phyloP scores from a whole-genome alignment of 1,140 invertebrate genomes.

The Panulirus ornatus region DNA sequence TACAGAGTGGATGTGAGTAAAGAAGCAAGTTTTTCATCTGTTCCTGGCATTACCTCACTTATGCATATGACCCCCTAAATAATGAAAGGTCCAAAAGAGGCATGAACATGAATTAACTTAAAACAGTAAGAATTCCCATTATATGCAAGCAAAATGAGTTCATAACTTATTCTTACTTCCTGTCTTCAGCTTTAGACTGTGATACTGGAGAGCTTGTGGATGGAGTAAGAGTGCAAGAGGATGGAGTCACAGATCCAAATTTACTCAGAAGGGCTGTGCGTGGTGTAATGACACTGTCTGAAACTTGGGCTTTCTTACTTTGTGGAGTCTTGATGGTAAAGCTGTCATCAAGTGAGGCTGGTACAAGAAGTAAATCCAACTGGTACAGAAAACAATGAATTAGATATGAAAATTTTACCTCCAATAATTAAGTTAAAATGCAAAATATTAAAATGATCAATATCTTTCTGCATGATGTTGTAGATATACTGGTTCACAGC shows the following conservation, averaged over 20 bases:
- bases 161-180: too few species aligned
- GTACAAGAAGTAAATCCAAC: constrained; percentile 10
- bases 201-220: background rate
- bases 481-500: background rate
- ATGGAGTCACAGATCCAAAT: background rate
- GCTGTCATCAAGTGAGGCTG: constrained; percentile 26
- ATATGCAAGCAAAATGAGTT: too few species aligned
- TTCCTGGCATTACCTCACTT: too few species aligned
- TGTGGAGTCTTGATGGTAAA: constrained; percentile 18
- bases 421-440: background rate
- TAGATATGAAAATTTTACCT: background rate
- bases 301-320: background rate
- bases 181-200: background rate
- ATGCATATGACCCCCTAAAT: too few species aligned
- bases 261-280: constrained; percentile 3
- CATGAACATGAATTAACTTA: too few species aligned
- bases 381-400: background rate
- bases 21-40: too few species aligned
- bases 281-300: background rate
- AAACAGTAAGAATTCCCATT: too few species aligned
- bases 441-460: background rate
- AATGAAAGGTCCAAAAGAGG: too few species aligned
- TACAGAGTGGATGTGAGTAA: too few species aligned
- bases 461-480: background rate
- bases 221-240: background rate